Evolutionary conservation across 1,140 invertebrate species (phyloP), one percentile per base, ranked within the genome.

Genomic region (Goniozus legneri): DNA sequence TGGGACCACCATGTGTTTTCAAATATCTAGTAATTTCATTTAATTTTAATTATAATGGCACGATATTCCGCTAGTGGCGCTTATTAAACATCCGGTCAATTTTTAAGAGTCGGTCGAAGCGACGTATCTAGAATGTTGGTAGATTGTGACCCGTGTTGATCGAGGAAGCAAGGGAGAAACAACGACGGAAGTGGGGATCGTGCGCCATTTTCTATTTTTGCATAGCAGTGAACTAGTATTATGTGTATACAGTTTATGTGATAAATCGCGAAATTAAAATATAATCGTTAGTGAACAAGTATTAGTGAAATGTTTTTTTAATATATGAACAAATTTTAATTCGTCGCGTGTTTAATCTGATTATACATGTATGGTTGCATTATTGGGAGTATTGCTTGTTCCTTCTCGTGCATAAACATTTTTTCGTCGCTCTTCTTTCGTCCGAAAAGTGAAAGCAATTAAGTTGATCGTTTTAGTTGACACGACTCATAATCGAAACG

Each of bases 131-230:
- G n/a, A n/a, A n/a, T n/a, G n/a, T n/a, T n/a, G n/a, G n/a, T n/a
- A 27, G 24, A 27, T 6, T 10, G 24, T 10, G 32, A 4, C 13
- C n/a, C 32, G 8, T 33, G 32, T 33, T 37, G 43, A 54, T 59
- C 52, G 31, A 52, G 49, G 41, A 45, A 54, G 54, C 56, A 52
- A 32, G 33, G 50, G 50, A 50, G 54, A 58, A 47, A 50, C 48
- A 42, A 46, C 32, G 45, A 44, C 35, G 37, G 48, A 65, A 63
- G 65, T 64, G 65, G 69, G 63, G 62, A 60, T 62, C 49, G 60
- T 68, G 51, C 71, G 72, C 72, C 71, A 75, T 73, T 75, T 75
- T 75, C 69, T 73, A 75, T 75, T 75, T 75, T 75, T 73, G 70
- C 71, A 72, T 71, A 73, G 69, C 67, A 69, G 63, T 60, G 60